Conservation (phyloP, 1,140 invertebrate species). For the Pteromalus puparum region DNA sequence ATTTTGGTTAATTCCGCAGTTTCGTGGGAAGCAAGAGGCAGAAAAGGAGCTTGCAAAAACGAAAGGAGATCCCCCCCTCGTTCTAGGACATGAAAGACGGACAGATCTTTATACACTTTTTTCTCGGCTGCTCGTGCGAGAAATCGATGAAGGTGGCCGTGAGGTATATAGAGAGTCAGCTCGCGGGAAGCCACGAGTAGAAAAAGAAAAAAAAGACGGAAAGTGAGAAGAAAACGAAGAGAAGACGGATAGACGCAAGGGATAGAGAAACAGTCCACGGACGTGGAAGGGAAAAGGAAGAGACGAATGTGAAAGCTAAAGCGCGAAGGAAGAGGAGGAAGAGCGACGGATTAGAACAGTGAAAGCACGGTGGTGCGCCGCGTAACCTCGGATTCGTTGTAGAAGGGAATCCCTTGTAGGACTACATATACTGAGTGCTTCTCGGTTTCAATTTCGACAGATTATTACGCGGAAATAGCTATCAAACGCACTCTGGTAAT, state of each 20-base stretch:
- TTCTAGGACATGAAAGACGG: conserved; percentile 17
- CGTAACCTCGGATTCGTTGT: conserved; percentile 9
- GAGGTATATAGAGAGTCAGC: neutral
- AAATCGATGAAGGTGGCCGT: neutral
- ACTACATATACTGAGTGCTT: neutral
- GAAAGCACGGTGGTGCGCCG: conserved; percentile 28
- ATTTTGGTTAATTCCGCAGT: conserved; percentile 37
- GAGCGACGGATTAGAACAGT: neutral
- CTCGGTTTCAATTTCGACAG: neutral
- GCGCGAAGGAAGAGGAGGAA: neutral
- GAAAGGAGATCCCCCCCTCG: neutral
- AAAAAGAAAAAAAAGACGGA: neutral
- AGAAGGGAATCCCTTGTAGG: neutral
- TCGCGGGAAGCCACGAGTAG: neutral
- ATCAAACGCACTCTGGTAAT: conserved; percentile 1
- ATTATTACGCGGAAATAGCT: conserved; percentile 16
- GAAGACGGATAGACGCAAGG: neutral
- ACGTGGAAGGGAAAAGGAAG: neutral
- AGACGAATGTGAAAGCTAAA: neutral
- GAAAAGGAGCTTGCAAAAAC: neutral
- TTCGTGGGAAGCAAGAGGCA: neutral
- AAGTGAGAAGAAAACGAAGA: neutral
- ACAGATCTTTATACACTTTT: conserved; percentile 21
- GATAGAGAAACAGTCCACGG: neutral
- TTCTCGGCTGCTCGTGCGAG: neutral